A percentile compares a stretch with the other conserved stretches of the same genome.
Conservation (phyloP, 2,888 invertebrate genomes). For the Onthophagus sagittarius region DNA sequence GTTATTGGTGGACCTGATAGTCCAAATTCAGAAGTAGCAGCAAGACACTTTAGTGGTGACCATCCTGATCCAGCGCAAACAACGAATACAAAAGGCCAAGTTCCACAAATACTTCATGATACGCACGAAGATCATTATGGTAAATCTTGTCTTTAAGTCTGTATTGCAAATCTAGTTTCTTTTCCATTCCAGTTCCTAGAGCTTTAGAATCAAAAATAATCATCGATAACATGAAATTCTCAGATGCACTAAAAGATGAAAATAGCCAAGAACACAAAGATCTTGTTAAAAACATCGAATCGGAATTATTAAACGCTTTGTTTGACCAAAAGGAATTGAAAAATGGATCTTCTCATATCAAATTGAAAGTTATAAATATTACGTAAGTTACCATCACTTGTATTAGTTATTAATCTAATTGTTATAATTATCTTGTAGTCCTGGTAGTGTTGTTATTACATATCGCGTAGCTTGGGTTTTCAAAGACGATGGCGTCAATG, state of each 20-base stretch:
- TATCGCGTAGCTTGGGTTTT: constrained; percentile 65
- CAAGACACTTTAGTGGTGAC: constrained; percentile 55
- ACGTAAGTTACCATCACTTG: constrained; percentile 49
- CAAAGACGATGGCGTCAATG: constrained; percentile 49
- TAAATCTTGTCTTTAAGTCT: background rate
- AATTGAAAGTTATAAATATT: constrained; percentile 59
- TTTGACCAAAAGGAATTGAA: constrained; percentile 53
- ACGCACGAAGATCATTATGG: constrained; percentile 51
- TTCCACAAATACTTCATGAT: background rate
- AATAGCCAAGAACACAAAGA: constrained; percentile 61
- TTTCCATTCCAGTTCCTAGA: constrained; percentile 61
- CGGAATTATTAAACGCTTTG: constrained; percentile 57
- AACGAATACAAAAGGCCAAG: constrained; percentile 1
- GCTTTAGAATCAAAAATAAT: constrained; percentile 65
- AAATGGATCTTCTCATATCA: constrained; percentile 55
- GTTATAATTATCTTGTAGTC: constrained; percentile 48
- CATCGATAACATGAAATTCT: constrained; percentile 64
- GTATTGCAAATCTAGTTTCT: background rate
- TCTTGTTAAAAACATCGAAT: constrained; percentile 57
- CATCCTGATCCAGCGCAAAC: background rate
- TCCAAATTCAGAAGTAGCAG: constrained; percentile 57
- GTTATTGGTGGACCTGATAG: constrained; percentile 64
- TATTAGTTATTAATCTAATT: background rate
- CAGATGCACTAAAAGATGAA: constrained; percentile 55
- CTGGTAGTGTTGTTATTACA: constrained; percentile 62